Base-by-base conservation (phyloP, 2,113 vertebrate species). In the Salvelinus fontinalis region DNA sequence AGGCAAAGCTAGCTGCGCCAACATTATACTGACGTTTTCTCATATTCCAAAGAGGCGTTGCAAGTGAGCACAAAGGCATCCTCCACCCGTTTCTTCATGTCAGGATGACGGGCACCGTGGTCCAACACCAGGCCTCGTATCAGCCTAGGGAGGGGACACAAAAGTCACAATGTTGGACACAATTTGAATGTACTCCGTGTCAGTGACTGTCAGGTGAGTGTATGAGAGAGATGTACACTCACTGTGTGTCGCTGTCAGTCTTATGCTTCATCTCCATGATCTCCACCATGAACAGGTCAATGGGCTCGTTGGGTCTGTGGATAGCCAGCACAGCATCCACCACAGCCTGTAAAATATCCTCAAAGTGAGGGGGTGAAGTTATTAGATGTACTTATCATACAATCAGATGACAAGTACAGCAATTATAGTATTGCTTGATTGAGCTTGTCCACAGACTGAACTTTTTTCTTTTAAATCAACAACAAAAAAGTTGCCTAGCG, bases 181-280 rank as follows among this genome's bases (percentile, higher is more conserved):
- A 44, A 44, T 44, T 44, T 9, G 9, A 75, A 12, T 39, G 59
- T 3, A 59, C 18, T 9, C 6, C 5, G 20, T 31, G 31, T 44
- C 11, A 16, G 14, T 39, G 39, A 39, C 34, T 67, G 66, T 67
- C 66, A 67, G 16, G 6, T 67, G 27, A 29, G 26, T 22, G 66
- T 18, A 5, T 67, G 16, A 34, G 24, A 5, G 22, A 11, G 22
- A 20, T 20, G 18, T 8, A 31, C 27, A 68, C 97, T 93, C 82
- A 99, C 98, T 94, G 91, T 71, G 98, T 99, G 84, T 99, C 97
- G 0, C 96, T 96, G 84, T 98, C 98, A 0, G 96, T 97, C 89
- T 98, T 99, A 85, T 99, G 98, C 73, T 95, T 99, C 98, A 99
- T 99, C 88, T 99, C 97, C 97, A 99, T 99, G 54, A 99, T 98